Conservation (phyloP, 2,888 invertebrate species). For the Hipparchia semele region DNA sequence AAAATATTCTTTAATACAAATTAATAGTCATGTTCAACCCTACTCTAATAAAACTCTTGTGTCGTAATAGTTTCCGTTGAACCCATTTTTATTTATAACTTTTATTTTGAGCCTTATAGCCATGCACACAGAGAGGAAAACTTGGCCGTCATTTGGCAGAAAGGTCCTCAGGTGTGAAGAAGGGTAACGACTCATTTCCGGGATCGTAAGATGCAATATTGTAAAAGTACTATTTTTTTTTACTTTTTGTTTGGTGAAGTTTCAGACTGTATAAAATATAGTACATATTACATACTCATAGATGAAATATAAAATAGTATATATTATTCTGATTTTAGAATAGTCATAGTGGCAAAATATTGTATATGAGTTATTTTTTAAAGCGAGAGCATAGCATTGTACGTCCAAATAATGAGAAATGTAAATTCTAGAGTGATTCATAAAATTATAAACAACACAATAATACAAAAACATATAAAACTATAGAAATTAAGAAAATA, state of each 20-base stretch:
- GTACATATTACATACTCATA: too few relatives aligned
- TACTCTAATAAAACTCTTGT: constrained; percentile 17
- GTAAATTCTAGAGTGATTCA: too few relatives aligned
- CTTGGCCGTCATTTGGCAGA: constrained; percentile 1
- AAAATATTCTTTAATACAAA: neutral
- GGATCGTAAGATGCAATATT: constrained; percentile 15
- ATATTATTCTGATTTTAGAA: too few relatives aligned
- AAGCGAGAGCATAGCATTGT: too few relatives aligned
- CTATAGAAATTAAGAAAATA: too few relatives aligned
- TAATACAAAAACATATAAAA: too few relatives aligned
- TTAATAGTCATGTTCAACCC: constrained; percentile 16
- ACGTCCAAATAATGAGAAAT: too few relatives aligned
- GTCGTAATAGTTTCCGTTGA: constrained; percentile 20
- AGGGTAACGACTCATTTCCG: constrained; percentile 22
- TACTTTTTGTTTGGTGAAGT: neutral
- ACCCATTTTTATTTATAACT: neutral
- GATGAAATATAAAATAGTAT: too few relatives aligned
- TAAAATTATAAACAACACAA: too few relatives aligned
- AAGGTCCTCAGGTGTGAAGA: constrained; percentile 21
- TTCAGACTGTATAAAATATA: too few relatives aligned
- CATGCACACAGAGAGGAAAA: neutral
- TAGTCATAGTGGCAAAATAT: too few relatives aligned
- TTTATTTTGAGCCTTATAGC: constrained; percentile 7
- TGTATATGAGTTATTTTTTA: too few relatives aligned
- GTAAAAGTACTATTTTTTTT: constrained; percentile 21